Evolutionary conservation across 2,797 vertebrate species (phyloP), one percentile per base, ranked within the genome.

Genomic region (Rhincodon typus): DNA sequence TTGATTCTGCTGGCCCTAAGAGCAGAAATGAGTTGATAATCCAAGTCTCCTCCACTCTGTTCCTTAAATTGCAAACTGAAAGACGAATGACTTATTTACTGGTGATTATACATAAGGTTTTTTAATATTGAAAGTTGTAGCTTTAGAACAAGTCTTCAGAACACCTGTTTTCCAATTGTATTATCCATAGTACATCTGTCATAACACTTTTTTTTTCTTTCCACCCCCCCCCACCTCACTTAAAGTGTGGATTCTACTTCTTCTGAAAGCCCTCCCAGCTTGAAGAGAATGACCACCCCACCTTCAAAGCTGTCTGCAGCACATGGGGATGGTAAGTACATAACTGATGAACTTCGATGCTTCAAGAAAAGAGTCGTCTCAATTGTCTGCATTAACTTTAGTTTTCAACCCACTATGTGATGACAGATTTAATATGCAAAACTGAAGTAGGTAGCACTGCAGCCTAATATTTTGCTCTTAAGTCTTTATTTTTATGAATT

Each of bases 211-310:
- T 96, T 10, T 86, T 96, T 96, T 1, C 57, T 62, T 1, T 10
- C 0, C 57, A 0, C 57, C 57, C 57, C 57, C 57, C 10, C 57
- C 57, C 12, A 10, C 12, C 57, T 62, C 57, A 62, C 96, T 97
- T 87, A 27, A 96, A 98, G 98, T 96, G 97, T 98, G 97, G 99
- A 99, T 96, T 98, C 98, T 77, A 98, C 97, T 95, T 98, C 98
- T 72, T 98, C 99, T 67, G 99, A 99, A 93, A 99, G 99, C 94
- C 99, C 99, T 0, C 99, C 98, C 53, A 99, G 98, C 96, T 97
- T 98, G 90, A 99, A 99, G 97, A 98, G 98, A 95, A 98, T 98
- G 34, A 98, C 98, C 70, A 98, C 99, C 69, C 98, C 99, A 94
- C 98, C 98, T n/a, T 97, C 98, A 96, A 99, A 99, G 97, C 96